Conservation (phyloP, 2,888 invertebrate genomes). For the Apeira syringaria region DNA sequence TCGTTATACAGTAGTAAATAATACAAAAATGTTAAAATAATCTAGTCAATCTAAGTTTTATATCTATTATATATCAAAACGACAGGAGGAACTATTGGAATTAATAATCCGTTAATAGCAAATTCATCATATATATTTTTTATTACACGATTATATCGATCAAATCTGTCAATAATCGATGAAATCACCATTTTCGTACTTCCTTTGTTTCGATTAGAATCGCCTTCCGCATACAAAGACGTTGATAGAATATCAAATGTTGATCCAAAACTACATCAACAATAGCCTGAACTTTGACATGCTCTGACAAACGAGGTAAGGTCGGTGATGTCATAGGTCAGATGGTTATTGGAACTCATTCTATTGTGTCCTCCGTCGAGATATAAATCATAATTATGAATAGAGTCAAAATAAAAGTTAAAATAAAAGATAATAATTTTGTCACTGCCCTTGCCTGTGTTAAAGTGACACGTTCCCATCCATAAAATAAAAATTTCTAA, state of each 20-base stretch:
- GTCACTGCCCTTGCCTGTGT: too few relatives aligned
- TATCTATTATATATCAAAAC: too few relatives aligned
- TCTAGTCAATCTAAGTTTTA: too few relatives aligned
- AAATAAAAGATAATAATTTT: conserved; percentile 51
- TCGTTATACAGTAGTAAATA: too few relatives aligned
- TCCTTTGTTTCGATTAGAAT: conserved; percentile 32
- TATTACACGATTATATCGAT: conserved; percentile 18
- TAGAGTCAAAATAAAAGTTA: conserved; percentile 50
- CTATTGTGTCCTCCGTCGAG: conserved; percentile 52
- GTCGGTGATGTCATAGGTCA: conserved; percentile 72
- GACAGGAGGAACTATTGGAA: too few relatives aligned
- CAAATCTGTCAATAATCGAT: conserved; percentile 27
- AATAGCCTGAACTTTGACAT: conserved; percentile 48
- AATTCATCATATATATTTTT: conserved; percentile 19
- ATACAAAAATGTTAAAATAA: too few relatives aligned
- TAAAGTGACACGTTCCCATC: too few relatives aligned
- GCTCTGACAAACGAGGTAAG: conserved; percentile 46
- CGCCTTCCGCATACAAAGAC: conserved; percentile 48
- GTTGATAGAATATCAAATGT: conserved; percentile 35
- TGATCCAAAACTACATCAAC: conserved; percentile 17
- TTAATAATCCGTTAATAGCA: not conserved
- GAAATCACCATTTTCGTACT: conserved; percentile 34
- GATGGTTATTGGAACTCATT: conserved; percentile 51
- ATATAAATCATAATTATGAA: conserved; percentile 57
- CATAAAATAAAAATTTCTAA: too few relatives aligned